A percentile compares a stretch with the other conserved stretches of the same genome.
phyloP scores from a whole-genome alignment of 2,888 invertebrate species.

The Lepeophtheirus nordmannii region DNA sequence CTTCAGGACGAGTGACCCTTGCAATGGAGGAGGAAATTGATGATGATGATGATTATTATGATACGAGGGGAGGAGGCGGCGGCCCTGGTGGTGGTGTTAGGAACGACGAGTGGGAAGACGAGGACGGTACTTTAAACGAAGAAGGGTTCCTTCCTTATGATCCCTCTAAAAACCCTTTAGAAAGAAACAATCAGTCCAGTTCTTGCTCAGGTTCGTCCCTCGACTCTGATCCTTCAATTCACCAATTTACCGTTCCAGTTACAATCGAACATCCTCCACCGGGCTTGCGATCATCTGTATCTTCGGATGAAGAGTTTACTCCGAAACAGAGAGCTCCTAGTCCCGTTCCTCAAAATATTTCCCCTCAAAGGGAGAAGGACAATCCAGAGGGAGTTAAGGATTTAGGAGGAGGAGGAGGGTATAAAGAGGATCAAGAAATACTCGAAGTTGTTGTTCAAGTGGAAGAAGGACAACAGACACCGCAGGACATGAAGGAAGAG shows the following conservation, averaged over 20 bases:
- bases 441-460: not conserved
- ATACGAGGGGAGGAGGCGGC: not conserved
- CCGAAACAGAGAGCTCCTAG: not conserved
- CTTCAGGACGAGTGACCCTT: not conserved
- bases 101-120: no score
- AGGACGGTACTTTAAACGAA: not conserved
- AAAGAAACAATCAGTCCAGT: not conserved
- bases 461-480: not conserved
- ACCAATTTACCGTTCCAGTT: slow-evolving; percentile 21
- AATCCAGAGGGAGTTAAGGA: not conserved
- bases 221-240: not conserved
- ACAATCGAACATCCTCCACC: slow-evolving; percentile 21
- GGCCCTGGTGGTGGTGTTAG: not conserved
- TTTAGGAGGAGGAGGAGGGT: no score
- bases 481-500: no score
- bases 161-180: not conserved
- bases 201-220: slow-evolving; percentile 13
- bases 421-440: no score
- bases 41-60: slow-evolving; percentile 14
- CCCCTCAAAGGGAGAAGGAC: not conserved
- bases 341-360: not conserved
- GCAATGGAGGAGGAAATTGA: not conserved
- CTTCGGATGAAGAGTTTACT: no score
- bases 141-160: not conserved
- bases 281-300: slow-evolving; percentile 1